phyloP scores from a whole-genome alignment of 2,888 invertebrate species.

The Dolichomitus sp. region DNA sequence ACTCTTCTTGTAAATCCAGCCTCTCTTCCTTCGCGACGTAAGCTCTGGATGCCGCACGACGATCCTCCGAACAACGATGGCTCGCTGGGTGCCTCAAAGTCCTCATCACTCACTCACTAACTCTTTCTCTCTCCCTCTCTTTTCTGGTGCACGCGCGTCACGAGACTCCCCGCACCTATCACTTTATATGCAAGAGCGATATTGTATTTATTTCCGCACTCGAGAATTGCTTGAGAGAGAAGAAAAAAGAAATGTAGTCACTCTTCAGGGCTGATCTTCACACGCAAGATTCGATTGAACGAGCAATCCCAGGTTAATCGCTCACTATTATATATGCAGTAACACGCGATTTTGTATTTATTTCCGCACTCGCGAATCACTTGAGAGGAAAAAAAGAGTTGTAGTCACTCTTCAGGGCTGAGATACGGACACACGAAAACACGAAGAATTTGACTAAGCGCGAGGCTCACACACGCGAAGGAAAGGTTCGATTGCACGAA shows the following conservation, averaged over 20 bases:
- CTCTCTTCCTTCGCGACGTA: constrained; percentile 3
- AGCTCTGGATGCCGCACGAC: constrained; percentile 5
- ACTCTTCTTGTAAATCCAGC: constrained; percentile 19
- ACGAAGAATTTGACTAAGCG: neutral
- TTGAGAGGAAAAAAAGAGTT: neutral
- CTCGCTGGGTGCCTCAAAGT: constrained; percentile 47
- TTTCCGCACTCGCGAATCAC: neutral
- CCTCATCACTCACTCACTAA: constrained; percentile 58
- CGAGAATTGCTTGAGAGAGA: neutral
- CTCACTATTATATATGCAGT: neutral
- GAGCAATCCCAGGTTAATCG: neutral
- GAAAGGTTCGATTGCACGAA: neutral
- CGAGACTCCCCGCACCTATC: neutral
- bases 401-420: neutral
- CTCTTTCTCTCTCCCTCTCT: neutral
- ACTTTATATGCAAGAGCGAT: neutral
- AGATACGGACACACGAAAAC: neutral
- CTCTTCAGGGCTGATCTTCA: too few species aligned
- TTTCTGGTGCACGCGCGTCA: constrained; percentile 23
- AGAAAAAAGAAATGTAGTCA: neutral
- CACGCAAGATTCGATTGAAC: too few species aligned
- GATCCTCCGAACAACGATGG: constrained; percentile 32
- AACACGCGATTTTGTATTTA: neutral
- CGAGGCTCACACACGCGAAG: neutral
- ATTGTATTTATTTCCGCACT: neutral